phyloP scores from a whole-genome alignment of 1,140 invertebrate genomes.

The Ostrea denselamellosa region DNA sequence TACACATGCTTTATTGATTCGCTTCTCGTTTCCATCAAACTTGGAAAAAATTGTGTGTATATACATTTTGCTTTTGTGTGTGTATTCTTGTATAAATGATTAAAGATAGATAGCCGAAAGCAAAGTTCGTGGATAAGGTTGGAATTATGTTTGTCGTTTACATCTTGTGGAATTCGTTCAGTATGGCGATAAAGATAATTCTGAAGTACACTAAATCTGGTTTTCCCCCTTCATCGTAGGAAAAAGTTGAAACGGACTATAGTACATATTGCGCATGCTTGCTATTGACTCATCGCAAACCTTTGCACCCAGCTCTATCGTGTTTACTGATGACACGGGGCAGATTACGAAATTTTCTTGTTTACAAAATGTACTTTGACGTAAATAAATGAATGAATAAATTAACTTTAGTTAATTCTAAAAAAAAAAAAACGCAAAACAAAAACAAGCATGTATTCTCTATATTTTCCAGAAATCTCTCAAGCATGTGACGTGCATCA shows the following conservation, averaged over 20 bases:
- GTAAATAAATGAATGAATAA: too few relatives aligned
- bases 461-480: too few relatives aligned
- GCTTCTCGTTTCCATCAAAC: too few relatives aligned
- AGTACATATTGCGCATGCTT: neutral
- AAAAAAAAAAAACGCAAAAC: too few relatives aligned
- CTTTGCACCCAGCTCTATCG: slow-evolving; percentile 2
- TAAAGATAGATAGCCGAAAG: too few relatives aligned
- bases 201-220: slow-evolving; percentile 23
- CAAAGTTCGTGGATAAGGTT: neutral
- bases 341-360: slow-evolving; percentile 23
- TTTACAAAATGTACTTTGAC: neutral
- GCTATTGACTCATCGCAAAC: slow-evolving; percentile 15
- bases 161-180: neutral
- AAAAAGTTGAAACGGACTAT: neutral
- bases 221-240: neutral
- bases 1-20: too few relatives aligned
- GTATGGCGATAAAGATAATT: neutral
- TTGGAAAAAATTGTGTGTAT: too few relatives aligned
- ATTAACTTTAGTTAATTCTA: too few relatives aligned
- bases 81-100: too few relatives aligned
- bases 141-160: neutral
- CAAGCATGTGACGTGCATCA: too few relatives aligned
- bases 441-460: too few relatives aligned
- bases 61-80: too few relatives aligned
- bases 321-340: slow-evolving; percentile 8